Base-by-base conservation (phyloP, 2,113 vertebrate genomes). In the Heptranchias perlo region DNA sequence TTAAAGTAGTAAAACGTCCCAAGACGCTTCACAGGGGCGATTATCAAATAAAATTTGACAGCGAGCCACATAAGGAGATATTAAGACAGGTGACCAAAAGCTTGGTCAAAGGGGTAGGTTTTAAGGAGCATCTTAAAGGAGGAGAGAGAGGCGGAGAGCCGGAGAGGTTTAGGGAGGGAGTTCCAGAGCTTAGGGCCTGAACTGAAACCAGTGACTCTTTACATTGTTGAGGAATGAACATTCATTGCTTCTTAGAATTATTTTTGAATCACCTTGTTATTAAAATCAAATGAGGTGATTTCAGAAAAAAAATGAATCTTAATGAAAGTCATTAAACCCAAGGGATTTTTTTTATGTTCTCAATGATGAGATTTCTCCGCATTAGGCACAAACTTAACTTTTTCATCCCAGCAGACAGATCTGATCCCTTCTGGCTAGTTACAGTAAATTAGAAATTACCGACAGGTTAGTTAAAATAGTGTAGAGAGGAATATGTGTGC, bases 241-340 rank as follows among this genome's bases (percentile, higher is more conserved):
- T 62, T 39, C 14, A 92, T 92, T 35, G 52, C 58, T n/a, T 61
- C 31, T 1, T n/a, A 31, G 54, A n/a, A 92, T 61, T 58, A 92
- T 61, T 92, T 92, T 58, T n/a, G 87, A n/a, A 61, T 61, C 87
- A n/a, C 35, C 87, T 21, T 92, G 58, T 62, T 62, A 92, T 62
- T 64, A 93, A 93, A 93, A 62, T 93, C 6, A 93, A n/a, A 93
- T 92, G 52, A n/a, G 87, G 54, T 92, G 52, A n/a, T 89, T 89
- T 52, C 86, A 89, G 87, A 58, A 91, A 52, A 58, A 58, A 62
- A 93, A 44, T 39, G 16, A 93, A 93, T 21, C 31, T 93, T 64
- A 62, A 23, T 93, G 89, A 6, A 39, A 39, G 49, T 91, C 89
- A 93, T 82, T 82, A 82, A 82, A 44, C 78, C 44, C 14, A 82